Conservation (phyloP, 2,888 invertebrate genomes). For the Oligia strigilis region DNA sequence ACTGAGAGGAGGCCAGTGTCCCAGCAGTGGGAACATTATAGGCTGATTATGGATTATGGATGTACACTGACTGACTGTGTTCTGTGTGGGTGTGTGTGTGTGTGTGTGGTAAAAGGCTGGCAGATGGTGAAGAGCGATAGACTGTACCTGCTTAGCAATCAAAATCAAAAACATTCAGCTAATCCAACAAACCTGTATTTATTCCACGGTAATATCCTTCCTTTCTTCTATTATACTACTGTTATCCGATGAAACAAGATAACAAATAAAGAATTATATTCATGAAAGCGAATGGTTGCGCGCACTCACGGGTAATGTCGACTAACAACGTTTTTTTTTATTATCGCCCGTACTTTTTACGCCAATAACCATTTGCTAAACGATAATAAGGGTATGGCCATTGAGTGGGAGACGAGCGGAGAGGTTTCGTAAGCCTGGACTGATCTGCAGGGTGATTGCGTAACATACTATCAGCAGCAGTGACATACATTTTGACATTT, state of each 20-base stretch:
- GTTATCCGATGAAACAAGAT: conserved; percentile 38
- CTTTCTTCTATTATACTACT: conserved; percentile 13
- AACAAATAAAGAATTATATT: conserved; percentile 59
- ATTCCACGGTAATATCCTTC: neutral
- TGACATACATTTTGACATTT: too few species aligned
- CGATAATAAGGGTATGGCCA: conserved; percentile 48
- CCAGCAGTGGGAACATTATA: too few species aligned
- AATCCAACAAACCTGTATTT: neutral
- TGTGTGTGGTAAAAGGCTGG: too few species aligned
- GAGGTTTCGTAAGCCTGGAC: neutral
- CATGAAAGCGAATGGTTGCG: conserved; percentile 42
- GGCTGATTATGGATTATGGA: too few species aligned
- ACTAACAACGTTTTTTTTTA: conserved; percentile 47
- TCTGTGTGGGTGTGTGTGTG: too few species aligned
- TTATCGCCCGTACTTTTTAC: conserved; percentile 60
- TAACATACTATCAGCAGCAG: too few species aligned
- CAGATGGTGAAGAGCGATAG: too few species aligned
- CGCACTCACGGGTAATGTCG: conserved; percentile 49
- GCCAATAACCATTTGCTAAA: conserved; percentile 60
- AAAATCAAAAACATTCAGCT: neutral
- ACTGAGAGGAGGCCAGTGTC: too few species aligned
- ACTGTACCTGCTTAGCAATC: neutral
- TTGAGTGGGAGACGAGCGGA: neutral
- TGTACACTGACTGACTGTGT: too few species aligned
- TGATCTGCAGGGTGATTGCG: too few species aligned